Evolutionary conservation across 2,797 vertebrate species (phyloP).

Genomic region (Petrocephalus sullivani): DNA sequence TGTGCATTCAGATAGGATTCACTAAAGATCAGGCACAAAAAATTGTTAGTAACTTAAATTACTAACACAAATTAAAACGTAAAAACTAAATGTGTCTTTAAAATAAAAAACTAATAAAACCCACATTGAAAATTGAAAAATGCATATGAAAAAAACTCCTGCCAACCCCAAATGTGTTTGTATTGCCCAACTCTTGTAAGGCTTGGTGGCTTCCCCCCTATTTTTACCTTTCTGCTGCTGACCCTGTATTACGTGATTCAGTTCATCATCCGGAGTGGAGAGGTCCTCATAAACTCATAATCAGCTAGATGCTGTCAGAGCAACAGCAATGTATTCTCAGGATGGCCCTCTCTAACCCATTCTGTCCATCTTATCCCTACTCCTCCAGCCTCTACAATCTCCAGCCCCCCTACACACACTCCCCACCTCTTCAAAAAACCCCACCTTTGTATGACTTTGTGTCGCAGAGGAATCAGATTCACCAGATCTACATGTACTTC

Average conservation of each 20-base stretch:
- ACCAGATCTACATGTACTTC: not conserved
- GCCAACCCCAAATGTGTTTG: not conserved
- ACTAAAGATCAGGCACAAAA: not conserved
- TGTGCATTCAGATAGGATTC: not conserved
- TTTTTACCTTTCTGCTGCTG: not conserved
- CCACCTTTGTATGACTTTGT: not conserved
- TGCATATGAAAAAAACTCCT: not conserved
- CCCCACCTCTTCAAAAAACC: not conserved
- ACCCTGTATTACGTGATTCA: not conserved
- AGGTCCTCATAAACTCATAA: not conserved
- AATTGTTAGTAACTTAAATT: not conserved
- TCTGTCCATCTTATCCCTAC: not conserved
- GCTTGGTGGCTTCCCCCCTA: not conserved
- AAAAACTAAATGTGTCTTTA: not conserved
- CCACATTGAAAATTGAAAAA: not conserved
- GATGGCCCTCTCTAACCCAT: not conserved
- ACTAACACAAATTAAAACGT: not conserved
- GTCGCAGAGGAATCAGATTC: not conserved
- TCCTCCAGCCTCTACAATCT: not conserved
- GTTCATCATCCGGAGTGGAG: not conserved
- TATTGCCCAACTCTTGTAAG: not conserved
- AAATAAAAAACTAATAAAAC: not conserved
- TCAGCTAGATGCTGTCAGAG: not conserved
- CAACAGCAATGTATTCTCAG: not conserved
- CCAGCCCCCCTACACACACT: not conserved